Percentiles rank a stretch among this genome's conserved stretches.
phyloP scores from a whole-genome alignment of 2,113 vertebrate species.

The Brachypodius melanocephalos region DNA sequence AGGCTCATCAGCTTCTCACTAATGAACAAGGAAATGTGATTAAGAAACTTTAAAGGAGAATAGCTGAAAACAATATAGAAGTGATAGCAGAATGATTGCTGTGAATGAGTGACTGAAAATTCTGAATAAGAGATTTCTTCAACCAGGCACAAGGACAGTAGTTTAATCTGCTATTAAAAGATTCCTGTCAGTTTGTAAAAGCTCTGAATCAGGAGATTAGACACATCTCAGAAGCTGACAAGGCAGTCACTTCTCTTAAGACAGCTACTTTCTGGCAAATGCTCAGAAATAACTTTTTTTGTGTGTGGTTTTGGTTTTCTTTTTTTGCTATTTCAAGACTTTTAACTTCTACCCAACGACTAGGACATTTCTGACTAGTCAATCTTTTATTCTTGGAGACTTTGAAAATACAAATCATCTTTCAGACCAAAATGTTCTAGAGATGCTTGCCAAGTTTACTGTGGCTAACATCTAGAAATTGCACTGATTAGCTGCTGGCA shows the following conservation, averaged over 20 bases:
- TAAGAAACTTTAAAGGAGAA: slow-evolving; percentile 38
- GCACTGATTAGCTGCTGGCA: slow-evolving; percentile 24
- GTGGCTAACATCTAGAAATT: background rate
- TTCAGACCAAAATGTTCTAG: slow-evolving; percentile 24
- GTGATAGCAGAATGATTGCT: slow-evolving; percentile 36
- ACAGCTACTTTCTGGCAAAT: background rate
- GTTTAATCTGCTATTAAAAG: slow-evolving; percentile 49
- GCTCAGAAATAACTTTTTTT: background rate
- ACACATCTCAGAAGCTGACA: background rate
- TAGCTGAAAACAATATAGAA: slow-evolving; percentile 39
- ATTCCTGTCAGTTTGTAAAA: slow-evolving; percentile 28
- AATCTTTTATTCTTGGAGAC: background rate
- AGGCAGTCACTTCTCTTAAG: slow-evolving; percentile 21
- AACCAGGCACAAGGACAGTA: slow-evolving; percentile 1
- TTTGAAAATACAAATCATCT: background rate
- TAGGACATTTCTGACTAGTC: background rate
- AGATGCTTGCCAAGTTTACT: slow-evolving; percentile 19
- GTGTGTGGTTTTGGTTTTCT: background rate
- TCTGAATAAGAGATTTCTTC: slow-evolving; percentile 41
- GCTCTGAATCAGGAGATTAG: slow-evolving; percentile 25
- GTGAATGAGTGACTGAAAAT: slow-evolving; percentile 34
- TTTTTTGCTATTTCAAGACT: background rate
- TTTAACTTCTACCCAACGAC: background rate
- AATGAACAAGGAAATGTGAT: slow-evolving; percentile 60
- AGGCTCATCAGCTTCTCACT: slow-evolving; percentile 9